Percentiles rank a stretch among this genome's conserved stretches.
Evolutionary conservation across 2,797 vertebrate species (phyloP).

Genomic region (Simalia tracyae): DNA sequence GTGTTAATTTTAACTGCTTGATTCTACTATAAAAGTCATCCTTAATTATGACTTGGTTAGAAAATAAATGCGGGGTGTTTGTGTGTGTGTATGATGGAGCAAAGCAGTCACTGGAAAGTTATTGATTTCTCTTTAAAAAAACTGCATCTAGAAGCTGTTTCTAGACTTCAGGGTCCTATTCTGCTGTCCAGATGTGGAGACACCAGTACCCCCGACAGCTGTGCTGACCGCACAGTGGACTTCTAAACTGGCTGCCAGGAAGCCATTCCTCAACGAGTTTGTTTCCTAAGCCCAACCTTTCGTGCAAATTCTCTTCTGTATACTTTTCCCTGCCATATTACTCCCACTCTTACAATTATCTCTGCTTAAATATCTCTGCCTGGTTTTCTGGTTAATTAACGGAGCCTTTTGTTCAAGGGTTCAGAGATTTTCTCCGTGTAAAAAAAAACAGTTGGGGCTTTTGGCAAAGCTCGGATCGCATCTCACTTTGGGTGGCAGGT

Average conservation of each 20-base stretch:
- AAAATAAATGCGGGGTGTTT: not conserved
- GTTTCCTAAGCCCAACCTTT: not conserved
- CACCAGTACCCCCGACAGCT: not conserved
- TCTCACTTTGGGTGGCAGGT: not conserved
- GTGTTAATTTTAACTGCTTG: not conserved
- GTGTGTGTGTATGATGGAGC: not conserved
- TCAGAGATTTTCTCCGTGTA: conserved; percentile 18
- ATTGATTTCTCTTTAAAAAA: not conserved
- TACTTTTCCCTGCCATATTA: conserved; percentile 6
- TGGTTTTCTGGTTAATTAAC: conserved; percentile 38
- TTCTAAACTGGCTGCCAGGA: conserved; percentile 11
- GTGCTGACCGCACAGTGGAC: too few relatives aligned
- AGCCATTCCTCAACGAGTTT: conserved; percentile 11
- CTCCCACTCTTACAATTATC: conserved; percentile 34
- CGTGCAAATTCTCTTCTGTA: conserved; percentile 7
- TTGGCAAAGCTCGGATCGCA: not conserved
- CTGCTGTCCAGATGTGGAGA: not conserved
- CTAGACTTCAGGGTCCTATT: not conserved
- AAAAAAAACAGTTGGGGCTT: conserved; percentile 9
- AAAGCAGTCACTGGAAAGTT: not conserved
- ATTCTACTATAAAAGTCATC: not conserved
- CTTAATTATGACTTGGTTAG: not conserved
- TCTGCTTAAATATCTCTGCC: not conserved
- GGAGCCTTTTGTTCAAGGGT: conserved; percentile 38
- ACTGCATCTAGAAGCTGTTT: not conserved